phyloP scores from a whole-genome alignment of 2,113 vertebrate species.

The Tetrao urogallus region DNA sequence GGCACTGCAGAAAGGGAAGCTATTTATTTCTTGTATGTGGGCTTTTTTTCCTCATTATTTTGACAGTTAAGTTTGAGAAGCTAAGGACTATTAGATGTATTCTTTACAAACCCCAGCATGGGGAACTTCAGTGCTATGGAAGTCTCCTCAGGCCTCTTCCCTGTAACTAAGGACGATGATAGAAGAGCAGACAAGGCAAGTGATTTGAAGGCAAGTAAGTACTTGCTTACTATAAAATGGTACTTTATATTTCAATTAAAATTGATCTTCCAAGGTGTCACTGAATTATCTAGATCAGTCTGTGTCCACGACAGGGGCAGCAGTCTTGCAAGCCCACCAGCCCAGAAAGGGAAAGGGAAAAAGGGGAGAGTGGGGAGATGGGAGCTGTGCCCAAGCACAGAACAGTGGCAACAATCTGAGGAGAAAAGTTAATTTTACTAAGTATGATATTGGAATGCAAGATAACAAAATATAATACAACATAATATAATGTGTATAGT shows the following conservation, averaged over 20 bases:
- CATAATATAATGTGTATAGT: no score
- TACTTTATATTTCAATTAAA: constrained; percentile 1
- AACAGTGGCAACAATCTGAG: no score
- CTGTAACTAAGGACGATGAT: neutral
- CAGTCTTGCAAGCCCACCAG: no score
- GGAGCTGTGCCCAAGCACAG: no score
- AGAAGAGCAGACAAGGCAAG: neutral
- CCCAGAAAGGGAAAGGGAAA: no score
- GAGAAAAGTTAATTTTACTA: no score
- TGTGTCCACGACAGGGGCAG: no score
- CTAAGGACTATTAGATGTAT: neutral
- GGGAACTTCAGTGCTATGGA: neutral
- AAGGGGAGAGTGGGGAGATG: no score
- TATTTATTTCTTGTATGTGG: neutral
- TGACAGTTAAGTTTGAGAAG: neutral
- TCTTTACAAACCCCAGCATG: neutral
- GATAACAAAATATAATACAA: no score
- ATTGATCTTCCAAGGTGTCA: neutral
- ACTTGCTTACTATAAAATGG: no score
- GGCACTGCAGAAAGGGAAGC: neutral
- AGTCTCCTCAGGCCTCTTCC: neutral
- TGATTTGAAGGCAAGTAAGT: neutral
- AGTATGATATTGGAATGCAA: no score
- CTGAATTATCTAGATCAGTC: no score
- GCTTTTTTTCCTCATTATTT: neutral